These are phyloP conservation scores for Saccopteryx leptura DNA, from an alignment of 2,113 vertebrate species.

Conservation along the genomic window DNA sequence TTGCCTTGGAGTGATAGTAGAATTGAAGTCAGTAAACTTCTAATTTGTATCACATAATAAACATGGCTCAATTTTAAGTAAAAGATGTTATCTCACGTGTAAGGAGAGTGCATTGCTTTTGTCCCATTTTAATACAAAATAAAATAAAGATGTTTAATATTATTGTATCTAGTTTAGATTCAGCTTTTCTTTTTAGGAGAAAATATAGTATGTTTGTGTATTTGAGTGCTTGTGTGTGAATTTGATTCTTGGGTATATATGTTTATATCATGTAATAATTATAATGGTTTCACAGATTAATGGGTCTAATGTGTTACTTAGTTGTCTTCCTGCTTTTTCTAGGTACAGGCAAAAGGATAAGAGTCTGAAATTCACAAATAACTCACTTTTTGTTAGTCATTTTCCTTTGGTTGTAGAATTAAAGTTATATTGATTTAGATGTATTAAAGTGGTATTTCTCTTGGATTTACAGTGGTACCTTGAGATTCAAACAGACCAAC, in stretches of 20 bases:
- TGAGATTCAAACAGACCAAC: no score
- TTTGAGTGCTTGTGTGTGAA: background rate
- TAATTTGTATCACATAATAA: background rate
- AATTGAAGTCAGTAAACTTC: background rate
- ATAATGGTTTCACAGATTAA: background rate
- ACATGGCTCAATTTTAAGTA: slow-evolving; percentile 8
- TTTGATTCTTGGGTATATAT: background rate
- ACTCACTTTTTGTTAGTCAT: background rate
- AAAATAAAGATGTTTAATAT: background rate
- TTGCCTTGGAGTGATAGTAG: background rate
- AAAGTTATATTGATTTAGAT: background rate
- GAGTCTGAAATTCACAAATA: background rate
- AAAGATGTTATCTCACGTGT: background rate
- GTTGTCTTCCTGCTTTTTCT: background rate
- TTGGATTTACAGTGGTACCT: background rate
- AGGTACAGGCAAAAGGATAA: background rate
- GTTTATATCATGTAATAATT: background rate
- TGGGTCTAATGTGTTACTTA: background rate
- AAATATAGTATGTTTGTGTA: background rate
- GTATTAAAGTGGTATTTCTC: background rate
- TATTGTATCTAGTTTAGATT: background rate
- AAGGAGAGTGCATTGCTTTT: background rate
- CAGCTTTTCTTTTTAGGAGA: background rate
- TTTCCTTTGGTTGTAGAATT: background rate
- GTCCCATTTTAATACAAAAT: background rate